Evolutionary conservation across 2,113 vertebrate genomes (phyloP).

Genomic region (Gila orcuttii): DNA sequence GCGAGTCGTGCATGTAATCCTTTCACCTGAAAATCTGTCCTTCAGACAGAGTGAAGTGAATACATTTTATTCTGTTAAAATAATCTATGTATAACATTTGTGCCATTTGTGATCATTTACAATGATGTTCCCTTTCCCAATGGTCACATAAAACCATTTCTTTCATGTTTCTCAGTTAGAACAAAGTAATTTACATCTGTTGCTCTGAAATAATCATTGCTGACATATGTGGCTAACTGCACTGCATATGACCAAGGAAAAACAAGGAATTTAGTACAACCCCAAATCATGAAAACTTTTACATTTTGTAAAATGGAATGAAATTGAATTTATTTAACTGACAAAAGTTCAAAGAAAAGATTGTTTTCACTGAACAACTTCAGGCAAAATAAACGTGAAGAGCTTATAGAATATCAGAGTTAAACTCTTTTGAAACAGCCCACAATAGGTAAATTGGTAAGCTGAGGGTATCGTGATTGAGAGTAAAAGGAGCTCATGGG

Average conservation of each 20-base stretch:
- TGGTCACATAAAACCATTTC: neutral
- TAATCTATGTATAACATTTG: neutral
- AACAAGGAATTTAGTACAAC: neutral
- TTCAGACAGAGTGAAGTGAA: neutral
- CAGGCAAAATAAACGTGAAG: too few species aligned
- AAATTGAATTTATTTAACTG: too few species aligned
- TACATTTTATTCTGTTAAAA: neutral
- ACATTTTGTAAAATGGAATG: too few species aligned
- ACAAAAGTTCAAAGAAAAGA: too few species aligned
- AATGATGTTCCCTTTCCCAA: neutral
- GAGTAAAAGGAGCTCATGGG: too few species aligned
- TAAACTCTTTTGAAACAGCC: too few species aligned
- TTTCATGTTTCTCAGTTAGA: neutral
- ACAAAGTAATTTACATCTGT: neutral
- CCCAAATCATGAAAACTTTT: too few species aligned
- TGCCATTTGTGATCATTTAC: neutral
- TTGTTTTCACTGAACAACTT: too few species aligned
- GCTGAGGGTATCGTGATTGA: too few species aligned
- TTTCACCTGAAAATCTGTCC: neutral
- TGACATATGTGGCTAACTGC: slow-evolving; percentile 5
- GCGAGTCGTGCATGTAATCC: neutral
- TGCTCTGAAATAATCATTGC: neutral
- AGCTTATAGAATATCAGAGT: too few species aligned
- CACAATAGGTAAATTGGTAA: too few species aligned
- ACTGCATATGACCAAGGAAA: slow-evolving; percentile 7